Evolutionary conservation across 2,113 vertebrate genomes (phyloP).

Genomic region (Chloropsis cyanopogon): DNA sequence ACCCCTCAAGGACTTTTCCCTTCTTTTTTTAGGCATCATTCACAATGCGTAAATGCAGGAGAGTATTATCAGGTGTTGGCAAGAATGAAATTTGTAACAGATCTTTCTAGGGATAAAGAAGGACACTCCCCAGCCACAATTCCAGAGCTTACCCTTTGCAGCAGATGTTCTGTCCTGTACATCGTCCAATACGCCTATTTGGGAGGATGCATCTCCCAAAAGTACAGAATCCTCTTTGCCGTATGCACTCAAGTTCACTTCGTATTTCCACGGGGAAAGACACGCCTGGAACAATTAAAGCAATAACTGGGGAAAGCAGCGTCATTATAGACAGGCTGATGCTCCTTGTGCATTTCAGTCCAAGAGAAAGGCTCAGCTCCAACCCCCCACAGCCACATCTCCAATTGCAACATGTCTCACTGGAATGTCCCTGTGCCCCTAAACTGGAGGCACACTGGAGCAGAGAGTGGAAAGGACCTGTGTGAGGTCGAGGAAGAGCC

Average conservation of each 20-base stretch:
- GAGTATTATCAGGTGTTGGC: background rate
- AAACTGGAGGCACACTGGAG: too few species aligned
- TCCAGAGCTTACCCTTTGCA: background rate
- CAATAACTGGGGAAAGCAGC: rapidly evolving
- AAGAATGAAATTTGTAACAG: too few species aligned
- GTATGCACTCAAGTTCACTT: rapidly evolving
- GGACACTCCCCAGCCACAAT: rapidly evolving
- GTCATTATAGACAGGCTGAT: too few species aligned
- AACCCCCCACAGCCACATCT: background rate
- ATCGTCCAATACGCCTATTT: rapidly evolving
- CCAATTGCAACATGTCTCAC: background rate
- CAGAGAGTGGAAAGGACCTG: background rate
- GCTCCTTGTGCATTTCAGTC: background rate
- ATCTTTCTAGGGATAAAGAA: background rate
- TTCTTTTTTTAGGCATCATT: rapidly evolving
- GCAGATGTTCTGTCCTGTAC: rapidly evolving
- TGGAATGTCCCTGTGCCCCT: background rate
- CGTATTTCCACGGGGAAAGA: background rate
- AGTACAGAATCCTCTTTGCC: rapidly evolving
- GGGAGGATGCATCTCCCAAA: rapidly evolving
- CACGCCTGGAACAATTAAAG: rapidly evolving
- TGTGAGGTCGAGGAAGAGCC: background rate
- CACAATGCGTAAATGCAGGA: rapidly evolving
- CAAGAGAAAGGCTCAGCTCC: background rate
- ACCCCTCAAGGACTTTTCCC: background rate